These are phyloP conservation scores for Mythimna loreyi DNA, from an alignment of 2,888 invertebrate genomes.

Conservation along the genomic window DNA sequence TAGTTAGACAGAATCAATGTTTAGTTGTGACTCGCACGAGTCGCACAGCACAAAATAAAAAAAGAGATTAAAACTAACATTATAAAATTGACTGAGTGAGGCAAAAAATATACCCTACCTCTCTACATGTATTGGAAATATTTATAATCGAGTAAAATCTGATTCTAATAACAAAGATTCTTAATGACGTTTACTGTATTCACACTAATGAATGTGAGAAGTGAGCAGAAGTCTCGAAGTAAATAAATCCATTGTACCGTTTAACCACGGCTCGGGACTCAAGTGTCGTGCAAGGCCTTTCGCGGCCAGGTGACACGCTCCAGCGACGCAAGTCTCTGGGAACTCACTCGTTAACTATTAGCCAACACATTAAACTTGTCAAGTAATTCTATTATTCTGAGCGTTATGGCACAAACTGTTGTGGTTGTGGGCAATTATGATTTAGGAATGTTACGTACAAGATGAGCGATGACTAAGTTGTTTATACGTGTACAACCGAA, in stretches of 20 bases:
- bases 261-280: slow-evolving; percentile 31
- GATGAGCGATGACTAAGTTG: too few relatives aligned
- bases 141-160: neutral
- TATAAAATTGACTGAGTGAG: too few relatives aligned
- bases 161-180: neutral
- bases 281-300: slow-evolving; percentile 38
- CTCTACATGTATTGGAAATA: neutral
- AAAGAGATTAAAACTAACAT: too few relatives aligned
- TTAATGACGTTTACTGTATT: slow-evolving; percentile 1
- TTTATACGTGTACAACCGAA: too few relatives aligned
- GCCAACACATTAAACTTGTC: slow-evolving; percentile 39
- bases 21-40: too few relatives aligned
- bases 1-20: neutral
- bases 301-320: slow-evolving; percentile 34
- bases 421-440: slow-evolving; percentile 6
- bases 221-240: slow-evolving; percentile 2
- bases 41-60: too few relatives aligned
- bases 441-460: neutral
- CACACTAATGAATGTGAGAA: slow-evolving; percentile 19
- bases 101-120: too few relatives aligned
- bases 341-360: slow-evolving; percentile 47
- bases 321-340: slow-evolving; percentile 25
- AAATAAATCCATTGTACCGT: slow-evolving; percentile 21
- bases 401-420: slow-evolving; percentile 4
- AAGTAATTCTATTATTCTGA: slow-evolving; percentile 19